phyloP scores from a whole-genome alignment of 2,113 vertebrate species.

The Elgaria multicarinata region DNA sequence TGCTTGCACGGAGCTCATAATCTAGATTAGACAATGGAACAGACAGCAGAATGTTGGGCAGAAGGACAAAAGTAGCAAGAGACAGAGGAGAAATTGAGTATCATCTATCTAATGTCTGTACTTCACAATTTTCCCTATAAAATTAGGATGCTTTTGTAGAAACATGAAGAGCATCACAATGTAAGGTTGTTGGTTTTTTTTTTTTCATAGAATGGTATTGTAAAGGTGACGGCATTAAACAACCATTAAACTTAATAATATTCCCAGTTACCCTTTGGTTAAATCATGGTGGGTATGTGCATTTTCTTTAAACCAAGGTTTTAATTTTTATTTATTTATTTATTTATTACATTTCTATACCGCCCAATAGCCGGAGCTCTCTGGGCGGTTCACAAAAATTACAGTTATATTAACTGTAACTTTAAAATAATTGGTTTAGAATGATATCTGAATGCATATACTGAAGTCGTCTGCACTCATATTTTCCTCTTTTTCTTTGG shows the following conservation, averaged over 20 bases:
- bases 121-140: not conserved
- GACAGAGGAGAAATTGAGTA: not conserved
- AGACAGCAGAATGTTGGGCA: not conserved
- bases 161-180: not conserved
- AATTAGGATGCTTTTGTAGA: not conserved
- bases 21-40: not conserved
- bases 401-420: not conserved
- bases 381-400: too few species aligned
- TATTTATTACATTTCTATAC: too few species aligned
- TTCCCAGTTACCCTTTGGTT: not conserved
- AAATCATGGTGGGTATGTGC: too few species aligned
- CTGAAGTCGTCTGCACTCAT: not conserved
- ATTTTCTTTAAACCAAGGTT: not conserved
- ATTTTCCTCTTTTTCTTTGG: not conserved
- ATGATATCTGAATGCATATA: not conserved
- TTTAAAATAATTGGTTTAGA: not conserved
- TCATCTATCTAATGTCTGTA: not conserved
- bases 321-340: too few species aligned
- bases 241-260: not conserved
- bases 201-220: not conserved
- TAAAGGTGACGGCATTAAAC: not conserved
- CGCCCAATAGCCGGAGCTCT: too few species aligned
- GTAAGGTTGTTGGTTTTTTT: not conserved
- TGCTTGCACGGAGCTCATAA: too few species aligned
- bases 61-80: not conserved